Percentiles rank a stretch among this genome's conserved stretches.
These are phyloP conservation scores for Osmerus mordax DNA, from an alignment of 2,113 vertebrate genomes.

Conservation along the genomic window DNA sequence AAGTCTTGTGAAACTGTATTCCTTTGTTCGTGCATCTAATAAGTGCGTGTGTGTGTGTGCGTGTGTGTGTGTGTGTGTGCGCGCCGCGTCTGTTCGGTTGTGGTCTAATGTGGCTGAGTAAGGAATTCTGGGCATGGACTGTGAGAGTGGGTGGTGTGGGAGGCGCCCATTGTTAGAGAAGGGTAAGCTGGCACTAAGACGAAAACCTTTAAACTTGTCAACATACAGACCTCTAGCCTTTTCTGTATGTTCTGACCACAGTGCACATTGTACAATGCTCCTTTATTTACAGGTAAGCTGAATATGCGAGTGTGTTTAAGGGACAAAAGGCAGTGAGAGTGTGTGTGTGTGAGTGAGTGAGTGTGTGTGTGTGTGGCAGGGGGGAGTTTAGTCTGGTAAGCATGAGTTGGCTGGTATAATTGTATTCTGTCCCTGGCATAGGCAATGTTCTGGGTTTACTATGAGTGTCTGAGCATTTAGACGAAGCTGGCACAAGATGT, in stretches of 20 bases:
- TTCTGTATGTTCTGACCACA: too few relatives aligned
- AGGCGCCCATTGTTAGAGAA: not conserved
- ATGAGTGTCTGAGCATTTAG: constrained; percentile 58
- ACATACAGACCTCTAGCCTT: not conserved
- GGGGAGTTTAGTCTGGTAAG: constrained; percentile 11
- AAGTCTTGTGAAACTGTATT: too few relatives aligned
- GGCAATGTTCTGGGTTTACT: constrained; percentile 49
- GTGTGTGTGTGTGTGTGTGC: not conserved
- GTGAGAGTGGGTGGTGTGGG: not conserved
- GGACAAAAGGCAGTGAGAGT: constrained; percentile 3
- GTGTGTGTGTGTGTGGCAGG: constrained; percentile 11
- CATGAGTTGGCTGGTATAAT: constrained; percentile 42
- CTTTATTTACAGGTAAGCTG: constrained; percentile 9
- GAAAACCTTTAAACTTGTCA: not conserved
- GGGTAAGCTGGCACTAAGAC: not conserved
- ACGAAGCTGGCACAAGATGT: constrained; percentile 55
- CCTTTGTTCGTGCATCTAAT: too few relatives aligned
- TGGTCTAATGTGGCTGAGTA: not conserved
- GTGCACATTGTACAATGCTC: not conserved
- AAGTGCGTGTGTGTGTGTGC: too few relatives aligned
- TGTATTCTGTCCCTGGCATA: constrained; percentile 37
- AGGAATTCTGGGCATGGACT: not conserved
- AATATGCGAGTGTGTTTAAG: not conserved
- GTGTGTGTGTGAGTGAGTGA: constrained; percentile 2
- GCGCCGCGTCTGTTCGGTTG: not conserved